These are phyloP conservation scores for Schizaphis graminum DNA, from an alignment of 2,888 invertebrate species.

Conservation along the genomic window DNA sequence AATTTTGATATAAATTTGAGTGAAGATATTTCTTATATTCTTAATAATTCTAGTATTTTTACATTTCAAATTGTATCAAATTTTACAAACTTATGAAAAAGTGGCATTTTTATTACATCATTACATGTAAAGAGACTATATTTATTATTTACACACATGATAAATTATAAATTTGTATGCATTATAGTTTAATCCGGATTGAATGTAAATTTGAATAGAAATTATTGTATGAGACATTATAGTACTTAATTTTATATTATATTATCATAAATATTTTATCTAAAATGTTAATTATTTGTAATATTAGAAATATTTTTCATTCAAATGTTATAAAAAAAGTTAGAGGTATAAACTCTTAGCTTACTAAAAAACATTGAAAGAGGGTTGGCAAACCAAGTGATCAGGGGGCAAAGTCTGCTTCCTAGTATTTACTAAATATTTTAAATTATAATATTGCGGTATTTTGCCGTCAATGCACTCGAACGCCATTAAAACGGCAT, in stretches of 20 bases:
- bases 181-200: neutral
- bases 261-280: neutral
- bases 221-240: neutral
- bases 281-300: neutral
- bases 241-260: neutral
- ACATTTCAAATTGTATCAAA: too few relatives aligned
- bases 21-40: neutral
- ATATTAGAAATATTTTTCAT: neutral
- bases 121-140: neutral
- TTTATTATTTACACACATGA: too few relatives aligned
- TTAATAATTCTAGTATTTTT: too few relatives aligned
- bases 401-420: neutral
- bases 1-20: neutral
- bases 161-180: neutral
- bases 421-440: neutral
- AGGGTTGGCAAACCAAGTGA: neutral
- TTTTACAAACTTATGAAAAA: neutral
- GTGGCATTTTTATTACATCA: neutral
- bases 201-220: neutral
- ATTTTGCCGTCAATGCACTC: neutral
- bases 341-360: rapidly evolving
- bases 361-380: neutral
- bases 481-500: neutral
- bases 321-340: neutral
- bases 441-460: constrained; percentile 2